Conservation (phyloP, 2,888 invertebrate species). For the Clepsis dumicolana region DNA sequence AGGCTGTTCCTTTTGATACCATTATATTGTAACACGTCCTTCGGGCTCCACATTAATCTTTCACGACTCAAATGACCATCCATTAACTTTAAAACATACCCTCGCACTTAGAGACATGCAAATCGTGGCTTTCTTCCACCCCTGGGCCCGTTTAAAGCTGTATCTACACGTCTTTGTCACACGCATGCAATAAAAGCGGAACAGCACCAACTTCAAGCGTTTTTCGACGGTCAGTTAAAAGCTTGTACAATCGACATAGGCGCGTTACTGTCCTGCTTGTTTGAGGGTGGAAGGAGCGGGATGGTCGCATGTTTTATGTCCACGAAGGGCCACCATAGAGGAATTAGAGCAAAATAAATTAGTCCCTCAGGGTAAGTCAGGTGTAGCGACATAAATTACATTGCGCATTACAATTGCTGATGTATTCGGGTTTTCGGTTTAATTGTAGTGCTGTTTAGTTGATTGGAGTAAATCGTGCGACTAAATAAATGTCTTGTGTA, state of each 20-base stretch:
- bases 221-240: slow-evolving; percentile 4
- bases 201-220: neutral
- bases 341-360: slow-evolving; percentile 40
- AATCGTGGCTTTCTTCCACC: slow-evolving; percentile 16
- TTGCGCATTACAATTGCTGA: slow-evolving; percentile 40
- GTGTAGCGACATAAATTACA: slow-evolving; percentile 39
- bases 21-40: slow-evolving; percentile 6
- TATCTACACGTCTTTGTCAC: neutral
- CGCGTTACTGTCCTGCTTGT: slow-evolving; percentile 7
- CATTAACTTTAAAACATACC: slow-evolving; percentile 18
- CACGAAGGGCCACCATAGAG: slow-evolving; percentile 30
- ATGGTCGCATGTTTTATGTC: neutral
- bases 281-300: neutral
- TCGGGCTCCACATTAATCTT: slow-evolving; percentile 19
- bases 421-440: slow-evolving; percentile 16
- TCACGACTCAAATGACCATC: slow-evolving; percentile 17
- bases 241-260: slow-evolving; percentile 2
- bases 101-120: slow-evolving; percentile 24
- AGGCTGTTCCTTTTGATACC: neutral
- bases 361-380: slow-evolving; percentile 40
- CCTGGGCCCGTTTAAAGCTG: slow-evolving; percentile 14
- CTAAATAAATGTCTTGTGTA: neutral
- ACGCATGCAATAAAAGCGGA: neutral
- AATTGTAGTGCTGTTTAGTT: slow-evolving; percentile 20
- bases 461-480: neutral